These are phyloP conservation scores for Diplosoma virens DNA, from an alignment of 23 tunicate genomes.

Conservation along the genomic window DNA sequence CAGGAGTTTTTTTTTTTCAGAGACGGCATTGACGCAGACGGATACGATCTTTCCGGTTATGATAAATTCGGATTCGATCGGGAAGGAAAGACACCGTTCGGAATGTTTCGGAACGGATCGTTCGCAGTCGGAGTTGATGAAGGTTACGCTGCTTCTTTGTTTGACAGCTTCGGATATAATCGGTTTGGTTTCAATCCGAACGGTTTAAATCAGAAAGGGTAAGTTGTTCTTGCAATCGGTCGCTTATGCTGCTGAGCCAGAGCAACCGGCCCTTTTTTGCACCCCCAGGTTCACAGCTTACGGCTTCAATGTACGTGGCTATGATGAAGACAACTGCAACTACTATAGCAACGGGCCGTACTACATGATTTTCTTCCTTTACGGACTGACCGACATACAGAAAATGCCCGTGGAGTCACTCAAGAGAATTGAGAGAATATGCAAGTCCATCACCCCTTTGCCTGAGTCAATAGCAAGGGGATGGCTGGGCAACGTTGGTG, in stretches of 20 bases:
- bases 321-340: slow-evolving; percentile 71
- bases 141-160: slow-evolving; percentile 63
- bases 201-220: slow-evolving; percentile 77
- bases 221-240: slow-evolving; percentile 2
- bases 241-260: not conserved
- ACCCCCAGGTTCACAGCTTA: slow-evolving; percentile 49
- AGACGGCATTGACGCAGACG: slow-evolving; percentile 76
- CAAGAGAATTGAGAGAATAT: slow-evolving; percentile 47
- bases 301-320: slow-evolving; percentile 58
- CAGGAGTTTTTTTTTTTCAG: slow-evolving; percentile 43
- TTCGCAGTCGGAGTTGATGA: slow-evolving; percentile 46
- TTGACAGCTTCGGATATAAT: slow-evolving; percentile 72
- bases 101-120: slow-evolving; percentile 56
- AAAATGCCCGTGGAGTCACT: slow-evolving; percentile 26
- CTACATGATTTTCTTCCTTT: slow-evolving; percentile 67
- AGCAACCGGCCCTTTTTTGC: not conserved
- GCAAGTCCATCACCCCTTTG: slow-evolving; percentile 48
- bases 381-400: slow-evolving; percentile 44
- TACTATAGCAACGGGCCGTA: slow-evolving; percentile 52
- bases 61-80: slow-evolving; percentile 72
- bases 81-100: slow-evolving; percentile 59
- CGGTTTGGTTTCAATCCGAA: slow-evolving; percentile 47
- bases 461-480: slow-evolving; percentile 36
- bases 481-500: slow-evolving; percentile 73
- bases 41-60: slow-evolving; percentile 63